Conservation (phyloP, 37 sponge, comb jelly and placozoan genomes). For the Haliclona indistincta region DNA sequence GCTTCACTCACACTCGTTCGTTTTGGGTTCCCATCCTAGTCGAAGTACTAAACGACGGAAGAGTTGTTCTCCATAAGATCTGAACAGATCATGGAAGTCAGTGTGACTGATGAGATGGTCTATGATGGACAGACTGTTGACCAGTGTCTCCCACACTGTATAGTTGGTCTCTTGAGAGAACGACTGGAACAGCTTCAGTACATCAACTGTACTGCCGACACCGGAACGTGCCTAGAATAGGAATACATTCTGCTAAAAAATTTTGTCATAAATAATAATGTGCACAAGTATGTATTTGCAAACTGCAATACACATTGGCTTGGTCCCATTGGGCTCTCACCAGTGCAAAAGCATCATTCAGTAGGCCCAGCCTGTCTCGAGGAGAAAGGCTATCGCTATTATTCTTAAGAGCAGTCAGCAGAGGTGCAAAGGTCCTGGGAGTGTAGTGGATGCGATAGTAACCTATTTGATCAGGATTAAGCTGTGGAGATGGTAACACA, state of each 20-base stretch:
- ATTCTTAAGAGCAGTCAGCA: conserved; percentile 43
- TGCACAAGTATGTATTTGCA: too few relatives aligned
- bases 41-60: conserved; percentile 33
- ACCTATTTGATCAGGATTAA: conserved; percentile 77
- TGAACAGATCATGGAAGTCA: conserved; percentile 65
- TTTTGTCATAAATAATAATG: too few relatives aligned
- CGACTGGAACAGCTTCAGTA: conserved; percentile 63
- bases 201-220: conserved; percentile 72
- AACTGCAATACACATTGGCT: too few relatives aligned
- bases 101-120: conserved; percentile 57
- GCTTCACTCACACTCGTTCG: conserved; percentile 38
- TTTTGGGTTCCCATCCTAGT: conserved; percentile 84
- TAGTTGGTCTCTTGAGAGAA: conserved; percentile 76
- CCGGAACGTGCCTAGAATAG: conserved; percentile 72
- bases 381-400: not conserved
- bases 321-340: too few relatives aligned
- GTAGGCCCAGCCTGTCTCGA: conserved; percentile 66
- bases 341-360: conserved; percentile 83
- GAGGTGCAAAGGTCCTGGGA: conserved; percentile 54
- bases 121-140: conserved; percentile 27
- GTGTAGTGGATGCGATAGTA: conserved; percentile 94
- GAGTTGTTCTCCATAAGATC: conserved; percentile 57
- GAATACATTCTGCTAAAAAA: not conserved
- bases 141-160: conserved; percentile 81
- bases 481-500: not conserved